Conservation (phyloP, 1,140 invertebrate species). For the Drosophila kepulauana region DNA sequence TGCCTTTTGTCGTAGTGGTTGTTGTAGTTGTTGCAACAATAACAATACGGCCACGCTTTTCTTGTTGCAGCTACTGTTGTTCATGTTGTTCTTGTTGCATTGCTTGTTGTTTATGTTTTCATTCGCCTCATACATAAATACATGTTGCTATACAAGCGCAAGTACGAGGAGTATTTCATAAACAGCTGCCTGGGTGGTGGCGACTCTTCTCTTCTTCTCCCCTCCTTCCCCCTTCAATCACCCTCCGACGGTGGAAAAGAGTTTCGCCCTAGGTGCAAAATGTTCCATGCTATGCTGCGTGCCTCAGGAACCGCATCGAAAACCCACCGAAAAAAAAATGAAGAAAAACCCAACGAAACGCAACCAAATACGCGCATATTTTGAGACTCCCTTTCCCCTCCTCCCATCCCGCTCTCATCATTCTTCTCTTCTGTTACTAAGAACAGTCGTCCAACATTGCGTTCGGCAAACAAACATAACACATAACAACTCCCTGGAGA, state of each 20-base stretch:
- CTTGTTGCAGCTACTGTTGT: conserved; percentile 47
- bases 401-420: too few relatives aligned
- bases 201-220: too few relatives aligned
- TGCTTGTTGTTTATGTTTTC: conserved; percentile 73
- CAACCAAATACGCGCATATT: conserved; percentile 60
- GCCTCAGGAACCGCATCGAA: conserved; percentile 42
- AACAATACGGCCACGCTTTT: conserved; percentile 40
- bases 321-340: conserved; percentile 13
- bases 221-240: neutral
- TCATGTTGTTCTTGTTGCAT: conserved; percentile 49
- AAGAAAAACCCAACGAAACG: conserved; percentile 41
- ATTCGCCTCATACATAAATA: conserved; percentile 82
- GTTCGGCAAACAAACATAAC: conserved; percentile 47
- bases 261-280: conserved; percentile 57
- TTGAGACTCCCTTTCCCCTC: conserved; percentile 9
- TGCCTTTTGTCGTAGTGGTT: conserved; percentile 44
- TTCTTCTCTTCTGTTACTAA: neutral
- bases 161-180: conserved; percentile 75
- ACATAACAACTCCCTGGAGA: conserved; percentile 75
- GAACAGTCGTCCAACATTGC: conserved; percentile 34
- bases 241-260: conserved; percentile 2
- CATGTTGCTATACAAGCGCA: conserved; percentile 64
- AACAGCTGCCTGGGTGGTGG: conserved; percentile 76
- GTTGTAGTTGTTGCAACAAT: conserved; percentile 55
- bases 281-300: conserved; percentile 30